Evolutionary conservation across 2,113 vertebrate genomes (phyloP), one percentile per base, ranked within the genome.

Genomic region (Spheniscus mendiculus): DNA sequence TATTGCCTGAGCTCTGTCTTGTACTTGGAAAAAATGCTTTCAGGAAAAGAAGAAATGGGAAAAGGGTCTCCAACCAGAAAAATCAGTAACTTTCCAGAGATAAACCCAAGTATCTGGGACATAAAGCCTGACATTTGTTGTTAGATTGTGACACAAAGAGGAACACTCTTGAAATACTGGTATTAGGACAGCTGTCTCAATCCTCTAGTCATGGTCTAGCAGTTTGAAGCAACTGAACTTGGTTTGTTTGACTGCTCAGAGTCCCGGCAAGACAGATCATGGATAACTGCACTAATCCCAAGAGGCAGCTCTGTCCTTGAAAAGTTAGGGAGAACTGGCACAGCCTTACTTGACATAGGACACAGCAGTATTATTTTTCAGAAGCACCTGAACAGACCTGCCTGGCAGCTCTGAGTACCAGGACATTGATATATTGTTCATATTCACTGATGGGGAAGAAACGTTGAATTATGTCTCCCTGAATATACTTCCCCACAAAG

Each of bases 111-210:
- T 62, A 70, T 73, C 30, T 83, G 36, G 16, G 72, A 81, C 26
- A 81, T n/a, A 86, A 90, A 95, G 11, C 12, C 49, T 62, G 69
- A 66, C 11, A 70, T 70, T 87, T 83, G 13, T 66, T 65, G 12
- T 84, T 72, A 78, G 25, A 58, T 4, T 84, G 52, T 47, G 50
- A 84, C 63, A 74, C 19, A 23, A 49, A 81, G 76, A 87, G 30
- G 59, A 91, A 36, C 11, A 15, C 10, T 44, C 8, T 34, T 93
- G 63, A 96, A 93, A 87, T 89, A 36, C 21, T 74, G 50, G 7
- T 50, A 62, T 87, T 89, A 78, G 69, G 81, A 96, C 93, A 95
- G 89, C 89, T 96, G 92, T 94, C 93, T 83, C 81, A 47, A 91
- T 70, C 72, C 89, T 95, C 90, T 82, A 91, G 45, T 87, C 77